Conservation (phyloP, 2,888 invertebrate genomes). For the Polylopha cassiicola region DNA sequence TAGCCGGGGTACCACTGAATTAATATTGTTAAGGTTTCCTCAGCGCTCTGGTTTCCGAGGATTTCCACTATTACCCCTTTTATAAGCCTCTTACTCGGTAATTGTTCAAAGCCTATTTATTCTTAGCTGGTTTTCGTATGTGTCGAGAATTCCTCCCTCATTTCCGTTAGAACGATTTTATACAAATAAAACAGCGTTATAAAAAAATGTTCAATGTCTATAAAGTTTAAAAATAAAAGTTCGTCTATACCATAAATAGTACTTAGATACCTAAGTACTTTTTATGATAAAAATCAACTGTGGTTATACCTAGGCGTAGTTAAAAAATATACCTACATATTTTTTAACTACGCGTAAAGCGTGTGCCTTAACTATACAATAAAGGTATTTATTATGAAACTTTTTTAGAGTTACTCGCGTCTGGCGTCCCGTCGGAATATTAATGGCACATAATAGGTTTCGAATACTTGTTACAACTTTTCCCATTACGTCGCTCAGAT, state of each 20-base stretch:
- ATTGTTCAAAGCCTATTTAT: conserved; percentile 12
- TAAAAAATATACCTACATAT: conserved; percentile 1
- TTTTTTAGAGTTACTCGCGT: conserved; percentile 58
- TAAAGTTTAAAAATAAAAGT: too few relatives aligned
- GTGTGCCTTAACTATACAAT: conserved; percentile 2
- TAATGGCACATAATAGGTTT: conserved; percentile 71
- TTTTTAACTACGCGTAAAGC: neutral
- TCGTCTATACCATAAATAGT: too few relatives aligned
- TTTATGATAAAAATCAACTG: too few relatives aligned
- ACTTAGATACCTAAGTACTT: too few relatives aligned
- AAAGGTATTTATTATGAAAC: conserved; percentile 47
- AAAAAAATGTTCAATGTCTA: too few relatives aligned
- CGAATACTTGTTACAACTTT: conserved; percentile 75
- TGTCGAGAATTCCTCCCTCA: too few relatives aligned
- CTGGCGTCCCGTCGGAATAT: conserved; percentile 66
- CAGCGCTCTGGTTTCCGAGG: conserved; percentile 3
- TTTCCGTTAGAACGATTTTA: too few relatives aligned
- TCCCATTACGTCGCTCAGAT: conserved; percentile 69
- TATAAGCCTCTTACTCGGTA: conserved; percentile 11
- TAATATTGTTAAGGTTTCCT: conserved; percentile 20
- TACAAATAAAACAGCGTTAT: too few relatives aligned
- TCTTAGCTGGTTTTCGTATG: neutral
- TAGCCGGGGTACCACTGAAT: conserved; percentile 18
- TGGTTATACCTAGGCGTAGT: too few relatives aligned
- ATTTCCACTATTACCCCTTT: conserved; percentile 6